Conservation (phyloP, 1,140 invertebrate genomes). For the Saxidomus purpurata region DNA sequence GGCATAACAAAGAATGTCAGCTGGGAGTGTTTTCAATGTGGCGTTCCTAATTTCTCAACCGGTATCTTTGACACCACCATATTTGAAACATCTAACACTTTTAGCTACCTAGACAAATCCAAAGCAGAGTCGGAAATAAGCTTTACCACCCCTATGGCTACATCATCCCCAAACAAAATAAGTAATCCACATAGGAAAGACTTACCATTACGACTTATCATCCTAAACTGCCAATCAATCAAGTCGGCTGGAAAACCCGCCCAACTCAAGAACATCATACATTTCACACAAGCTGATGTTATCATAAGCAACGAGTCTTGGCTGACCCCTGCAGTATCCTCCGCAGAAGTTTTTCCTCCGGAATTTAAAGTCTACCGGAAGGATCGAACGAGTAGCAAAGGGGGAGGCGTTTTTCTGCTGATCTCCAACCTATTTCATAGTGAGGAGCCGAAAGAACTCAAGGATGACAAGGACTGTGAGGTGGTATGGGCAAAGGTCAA, state of each 20-base stretch:
- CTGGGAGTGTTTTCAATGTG: conserved; percentile 57
- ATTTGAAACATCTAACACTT: conserved; percentile 6
- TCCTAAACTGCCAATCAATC: conserved; percentile 4
- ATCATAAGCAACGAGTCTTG: background rate
- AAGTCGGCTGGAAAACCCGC: background rate
- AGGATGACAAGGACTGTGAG: background rate
- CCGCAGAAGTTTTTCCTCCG: background rate
- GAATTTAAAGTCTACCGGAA: background rate
- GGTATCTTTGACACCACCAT: conserved; percentile 51
- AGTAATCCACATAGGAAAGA: background rate
- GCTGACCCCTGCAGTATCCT: background rate
- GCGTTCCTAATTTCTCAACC: conserved; percentile 59
- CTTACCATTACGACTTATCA: background rate
- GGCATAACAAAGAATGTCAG: conserved; percentile 12
- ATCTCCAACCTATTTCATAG: conserved; percentile 27
- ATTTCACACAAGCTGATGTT: background rate
- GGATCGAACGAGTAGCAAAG: background rate
- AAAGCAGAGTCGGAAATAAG: conserved; percentile 26
- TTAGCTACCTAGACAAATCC: background rate
- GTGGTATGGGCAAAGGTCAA: conserved; percentile 39
- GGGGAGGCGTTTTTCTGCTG: conserved; percentile 42
- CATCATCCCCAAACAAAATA: conserved; percentile 37
- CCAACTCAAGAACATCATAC: background rate
- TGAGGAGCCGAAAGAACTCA: conserved; percentile 27
- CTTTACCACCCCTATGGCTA: conserved; percentile 40